These are phyloP conservation scores for Gerosis bhagava DNA, from an alignment of 2,888 invertebrate genomes.

Conservation along the genomic window DNA sequence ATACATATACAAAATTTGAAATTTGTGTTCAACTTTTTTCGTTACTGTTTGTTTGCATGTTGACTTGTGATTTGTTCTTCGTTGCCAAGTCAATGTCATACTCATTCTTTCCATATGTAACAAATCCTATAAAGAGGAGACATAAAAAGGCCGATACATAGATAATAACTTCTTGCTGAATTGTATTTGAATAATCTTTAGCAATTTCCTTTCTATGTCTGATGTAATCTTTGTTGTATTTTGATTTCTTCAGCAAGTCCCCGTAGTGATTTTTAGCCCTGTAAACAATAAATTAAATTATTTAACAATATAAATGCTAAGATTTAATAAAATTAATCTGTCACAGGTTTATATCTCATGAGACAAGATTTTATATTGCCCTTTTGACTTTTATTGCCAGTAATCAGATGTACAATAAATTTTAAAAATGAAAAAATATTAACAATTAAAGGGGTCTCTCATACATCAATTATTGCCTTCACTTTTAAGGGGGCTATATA, in stretches of 20 bases:
- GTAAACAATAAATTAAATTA: slow-evolving; percentile 34
- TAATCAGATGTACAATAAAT: too few relatives aligned
- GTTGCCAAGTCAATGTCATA: slow-evolving; percentile 48
- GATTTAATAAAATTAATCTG: too few relatives aligned
- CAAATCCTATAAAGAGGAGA: slow-evolving; percentile 45
- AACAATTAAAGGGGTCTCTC: too few relatives aligned
- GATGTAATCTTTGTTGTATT: slow-evolving; percentile 50
- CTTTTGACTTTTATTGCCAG: too few relatives aligned
- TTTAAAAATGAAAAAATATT: too few relatives aligned
- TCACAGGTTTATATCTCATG: too few relatives aligned
- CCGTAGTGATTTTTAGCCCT: slow-evolving; percentile 81
- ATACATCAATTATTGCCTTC: too few relatives aligned
- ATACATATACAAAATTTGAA: too few relatives aligned
- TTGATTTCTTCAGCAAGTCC: slow-evolving; percentile 50
- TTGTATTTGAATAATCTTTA: slow-evolving; percentile 31
- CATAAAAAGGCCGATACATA: slow-evolving; percentile 46
- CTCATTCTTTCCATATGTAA: slow-evolving; percentile 49
- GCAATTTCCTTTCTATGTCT: slow-evolving; percentile 40
- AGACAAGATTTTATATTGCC: too few relatives aligned
- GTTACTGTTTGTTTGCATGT: neutral
- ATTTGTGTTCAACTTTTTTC: slow-evolving; percentile 8
- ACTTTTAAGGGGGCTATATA: too few relatives aligned
- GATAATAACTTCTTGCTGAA: slow-evolving; percentile 51
- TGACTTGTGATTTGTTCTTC: neutral
- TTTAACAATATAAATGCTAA: neutral